Conservation (phyloP, 1,140 invertebrate species). For the Meloidogyne chitwoodi region DNA sequence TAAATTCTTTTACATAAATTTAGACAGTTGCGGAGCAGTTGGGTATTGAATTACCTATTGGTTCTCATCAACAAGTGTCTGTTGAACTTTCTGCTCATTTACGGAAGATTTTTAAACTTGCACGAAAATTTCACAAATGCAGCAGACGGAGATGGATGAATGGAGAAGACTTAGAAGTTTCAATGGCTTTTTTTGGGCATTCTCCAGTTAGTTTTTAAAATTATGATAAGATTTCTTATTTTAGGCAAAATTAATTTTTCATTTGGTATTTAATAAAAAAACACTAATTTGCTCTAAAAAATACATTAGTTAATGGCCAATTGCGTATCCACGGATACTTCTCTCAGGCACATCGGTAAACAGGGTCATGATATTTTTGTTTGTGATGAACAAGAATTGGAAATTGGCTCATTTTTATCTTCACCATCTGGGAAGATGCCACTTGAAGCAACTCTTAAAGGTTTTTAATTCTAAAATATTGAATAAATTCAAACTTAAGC, state of each 20-base stretch:
- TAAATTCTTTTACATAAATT: neutral
- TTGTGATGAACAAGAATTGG: slow-evolving; percentile 41
- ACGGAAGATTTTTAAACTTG: slow-evolving; percentile 20
- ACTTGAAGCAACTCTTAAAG: slow-evolving; percentile 37
- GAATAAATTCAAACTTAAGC: slow-evolving; percentile 41
- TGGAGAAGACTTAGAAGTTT: slow-evolving; percentile 36
- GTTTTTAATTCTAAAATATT: slow-evolving; percentile 20
- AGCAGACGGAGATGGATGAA: slow-evolving; percentile 30
- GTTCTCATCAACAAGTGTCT: neutral
- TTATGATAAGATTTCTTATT: neutral
- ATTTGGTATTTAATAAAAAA: too few relatives aligned
- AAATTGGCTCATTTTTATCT: slow-evolving; percentile 29
- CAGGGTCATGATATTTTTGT: slow-evolving; percentile 38
- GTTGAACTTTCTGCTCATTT: slow-evolving; percentile 20
- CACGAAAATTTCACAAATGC: slow-evolving; percentile 34
- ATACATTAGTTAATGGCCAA: slow-evolving; percentile 33
- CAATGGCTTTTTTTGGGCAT: slow-evolving; percentile 35
- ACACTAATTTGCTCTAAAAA: neutral
- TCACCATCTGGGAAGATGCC: slow-evolving; percentile 39
- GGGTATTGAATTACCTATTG: slow-evolving; percentile 17
- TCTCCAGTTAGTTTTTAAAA: slow-evolving; percentile 25
- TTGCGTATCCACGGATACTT: slow-evolving; percentile 23
- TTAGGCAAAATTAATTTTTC: too few relatives aligned
- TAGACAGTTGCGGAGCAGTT: slow-evolving; percentile 28
- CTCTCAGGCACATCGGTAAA: slow-evolving; percentile 33